Conservation (phyloP, 2,888 invertebrate genomes). For the Metellina segmentata region DNA sequence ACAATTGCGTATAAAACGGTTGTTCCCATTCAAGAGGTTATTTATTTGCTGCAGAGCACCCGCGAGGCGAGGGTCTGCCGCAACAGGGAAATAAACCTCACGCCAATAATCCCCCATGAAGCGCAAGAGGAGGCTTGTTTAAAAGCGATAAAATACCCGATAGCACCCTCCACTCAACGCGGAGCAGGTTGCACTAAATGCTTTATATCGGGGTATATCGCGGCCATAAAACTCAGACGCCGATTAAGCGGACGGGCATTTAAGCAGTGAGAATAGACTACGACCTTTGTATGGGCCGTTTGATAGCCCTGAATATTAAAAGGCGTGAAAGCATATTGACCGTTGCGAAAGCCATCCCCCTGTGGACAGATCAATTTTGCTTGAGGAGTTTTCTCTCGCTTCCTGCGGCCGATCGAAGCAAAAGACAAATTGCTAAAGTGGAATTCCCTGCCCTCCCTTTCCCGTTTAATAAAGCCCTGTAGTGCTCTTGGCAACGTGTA, state of each 20-base stretch:
- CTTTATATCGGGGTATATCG: conserved; percentile 68
- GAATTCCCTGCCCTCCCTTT: conserved; percentile 36
- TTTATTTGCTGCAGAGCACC: conserved; percentile 49
- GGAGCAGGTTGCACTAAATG: conserved; percentile 69
- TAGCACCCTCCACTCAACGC: conserved; percentile 53
- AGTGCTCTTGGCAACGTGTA: conserved; percentile 23
- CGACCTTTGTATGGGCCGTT: conserved; percentile 67
- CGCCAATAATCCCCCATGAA: conserved; percentile 63
- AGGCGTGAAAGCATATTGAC: conserved; percentile 73
- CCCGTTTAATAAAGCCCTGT: conserved; percentile 63
- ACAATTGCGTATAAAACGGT: conserved; percentile 34
- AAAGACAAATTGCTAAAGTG: conserved; percentile 64
- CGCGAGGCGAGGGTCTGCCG: background rate
- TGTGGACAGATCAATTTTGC: conserved; percentile 71
- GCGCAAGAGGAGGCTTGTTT: conserved; percentile 66
- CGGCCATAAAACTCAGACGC: conserved; percentile 68
- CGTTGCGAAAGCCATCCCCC: conserved; percentile 57
- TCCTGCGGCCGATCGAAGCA: conserved; percentile 24
- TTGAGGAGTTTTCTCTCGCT: conserved; percentile 47
- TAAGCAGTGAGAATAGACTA: conserved; percentile 48
- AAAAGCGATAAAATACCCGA: conserved; percentile 75
- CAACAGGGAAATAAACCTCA: conserved; percentile 52
- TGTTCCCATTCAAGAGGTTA: conserved; percentile 44
- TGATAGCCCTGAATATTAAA: conserved; percentile 75
- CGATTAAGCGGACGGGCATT: conserved; percentile 31